Percentiles rank a stretch among this genome's conserved stretches.
These are phyloP conservation scores for Schizopygopsis pylzovi DNA, from an alignment of 2,797 vertebrate species.

Conservation along the genomic window DNA sequence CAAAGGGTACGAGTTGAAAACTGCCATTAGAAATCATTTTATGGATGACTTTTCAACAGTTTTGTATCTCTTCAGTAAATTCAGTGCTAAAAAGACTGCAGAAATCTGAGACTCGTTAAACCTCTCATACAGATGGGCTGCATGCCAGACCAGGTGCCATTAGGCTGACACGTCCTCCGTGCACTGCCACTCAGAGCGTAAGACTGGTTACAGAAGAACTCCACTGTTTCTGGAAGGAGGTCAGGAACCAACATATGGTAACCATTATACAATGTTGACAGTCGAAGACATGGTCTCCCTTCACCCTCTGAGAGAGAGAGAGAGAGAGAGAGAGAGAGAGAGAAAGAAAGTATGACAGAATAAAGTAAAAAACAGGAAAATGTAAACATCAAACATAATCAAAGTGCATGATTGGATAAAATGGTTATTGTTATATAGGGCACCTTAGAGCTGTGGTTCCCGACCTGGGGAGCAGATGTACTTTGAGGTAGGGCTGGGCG, in stretches of 20 bases:
- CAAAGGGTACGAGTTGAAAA: background rate
- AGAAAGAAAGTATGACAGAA: slow-evolving; percentile 27
- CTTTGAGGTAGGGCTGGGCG: no score
- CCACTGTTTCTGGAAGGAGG: slow-evolving; percentile 75
- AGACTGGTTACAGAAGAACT: slow-evolving; percentile 92
- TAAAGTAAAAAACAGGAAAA: slow-evolving; percentile 5
- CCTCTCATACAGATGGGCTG: slow-evolving; percentile 94
- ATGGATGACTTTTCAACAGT: background rate
- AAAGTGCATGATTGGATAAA: no score
- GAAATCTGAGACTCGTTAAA: slow-evolving; percentile 64
- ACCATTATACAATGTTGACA: slow-evolving; percentile 86
- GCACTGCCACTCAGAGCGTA: slow-evolving; percentile 88
- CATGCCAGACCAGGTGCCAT: slow-evolving; percentile 90
- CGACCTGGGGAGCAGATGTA: no score
- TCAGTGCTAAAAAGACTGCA: background rate
- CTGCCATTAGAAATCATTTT: background rate
- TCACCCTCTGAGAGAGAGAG: slow-evolving; percentile 73
- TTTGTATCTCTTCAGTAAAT: background rate
- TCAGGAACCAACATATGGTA: slow-evolving; percentile 80
- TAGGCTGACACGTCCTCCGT: slow-evolving; percentile 83
- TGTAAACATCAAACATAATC: background rate
- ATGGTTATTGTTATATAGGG: background rate
- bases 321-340: background rate
- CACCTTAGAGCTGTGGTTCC: no score
- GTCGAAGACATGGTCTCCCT: slow-evolving; percentile 83